A percentile compares a stretch with the other conserved stretches of the same genome.
phyloP scores from a whole-genome alignment of 2,797 vertebrate genomes.

The Steatocranus sp. region DNA sequence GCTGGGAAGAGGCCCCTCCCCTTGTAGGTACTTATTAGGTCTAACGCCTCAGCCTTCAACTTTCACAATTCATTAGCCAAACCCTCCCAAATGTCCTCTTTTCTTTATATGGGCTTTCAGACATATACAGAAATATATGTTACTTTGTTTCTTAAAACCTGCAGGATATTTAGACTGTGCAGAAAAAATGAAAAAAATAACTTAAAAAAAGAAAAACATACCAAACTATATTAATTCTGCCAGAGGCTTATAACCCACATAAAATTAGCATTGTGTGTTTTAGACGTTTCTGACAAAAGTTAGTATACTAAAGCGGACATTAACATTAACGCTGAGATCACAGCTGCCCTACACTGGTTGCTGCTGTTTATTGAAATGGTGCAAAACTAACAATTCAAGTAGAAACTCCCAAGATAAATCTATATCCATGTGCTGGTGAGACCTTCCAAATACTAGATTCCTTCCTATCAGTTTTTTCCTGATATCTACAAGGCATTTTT shows the following conservation, averaged over 20 bases:
- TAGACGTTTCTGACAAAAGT: not conserved
- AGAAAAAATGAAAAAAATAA: not conserved
- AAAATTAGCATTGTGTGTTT: not conserved
- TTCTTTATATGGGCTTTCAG: not conserved
- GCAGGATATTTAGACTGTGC: not conserved
- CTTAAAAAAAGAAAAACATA: not conserved
- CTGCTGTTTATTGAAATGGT: not conserved
- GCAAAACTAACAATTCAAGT: not conserved
- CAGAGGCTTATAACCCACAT: not conserved
- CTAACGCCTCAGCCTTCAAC: not conserved
- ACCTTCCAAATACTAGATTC: not conserved
- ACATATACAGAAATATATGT: not conserved
- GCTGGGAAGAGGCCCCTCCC: not conserved
- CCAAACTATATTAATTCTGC: not conserved
- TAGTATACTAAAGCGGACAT: not conserved
- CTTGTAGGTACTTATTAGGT: not conserved
- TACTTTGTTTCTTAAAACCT: not conserved
- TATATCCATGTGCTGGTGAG: not conserved
- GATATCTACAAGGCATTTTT: not conserved
- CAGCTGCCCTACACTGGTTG: not conserved
- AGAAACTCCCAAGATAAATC: not conserved
- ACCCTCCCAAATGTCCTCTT: not conserved
- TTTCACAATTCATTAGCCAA: not conserved
- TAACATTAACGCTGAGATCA: not conserved
- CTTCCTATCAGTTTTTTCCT: not conserved